Evolutionary conservation across 2,888 invertebrate species (phyloP), one percentile per base, ranked within the genome.

Genomic region (Pseudococcus viburni): DNA sequence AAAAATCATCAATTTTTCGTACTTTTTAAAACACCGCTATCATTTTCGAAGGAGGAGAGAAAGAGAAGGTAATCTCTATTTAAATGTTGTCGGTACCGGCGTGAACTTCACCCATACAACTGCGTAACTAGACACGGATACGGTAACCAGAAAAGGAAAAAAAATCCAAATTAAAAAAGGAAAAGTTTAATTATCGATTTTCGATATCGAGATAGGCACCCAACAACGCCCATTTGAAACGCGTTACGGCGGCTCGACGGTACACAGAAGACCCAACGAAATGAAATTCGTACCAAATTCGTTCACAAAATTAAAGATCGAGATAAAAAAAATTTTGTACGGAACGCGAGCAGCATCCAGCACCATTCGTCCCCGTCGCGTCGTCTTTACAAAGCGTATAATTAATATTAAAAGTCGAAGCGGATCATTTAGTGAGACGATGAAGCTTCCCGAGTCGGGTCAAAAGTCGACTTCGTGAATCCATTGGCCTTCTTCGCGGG

Each of bases 401-500:
- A 87, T 77, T 87, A 87, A 87, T 87, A 87, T 55, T 33, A n/a
- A 42, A 19, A 80, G 87, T 80, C 80, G 80, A 80, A 33, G 87
- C 87, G 87, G 73, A 86, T 86, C 77, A 33, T 86, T 86, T 73
- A 73, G 46, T 22, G 77, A 42, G 33, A 83, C 55, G 87, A 80
- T 87, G 33, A 80, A 48, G 87, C 80, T 87, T 87, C 87, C 80
- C 87, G 80, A 83, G 46, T 87, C 39, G 87, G 87, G 80, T 87
- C 83, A 87, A 80, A 55, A 87, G 87, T 87, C 87, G 77, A 80
- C 87, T 87, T 80, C 80, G 87, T 80, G 87, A 87, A 80, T 80
- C 87, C 80, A 87, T 87, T 87, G 87, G 87, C 87, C 87, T 87
- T 87, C 87, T 87, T 87, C 80, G 73, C 26, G 26, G 55, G 80